A percentile compares a stretch with the other conserved stretches of the same genome.
Conservation (phyloP, 1,140 invertebrate species). For the Heliconius nattereri region DNA sequence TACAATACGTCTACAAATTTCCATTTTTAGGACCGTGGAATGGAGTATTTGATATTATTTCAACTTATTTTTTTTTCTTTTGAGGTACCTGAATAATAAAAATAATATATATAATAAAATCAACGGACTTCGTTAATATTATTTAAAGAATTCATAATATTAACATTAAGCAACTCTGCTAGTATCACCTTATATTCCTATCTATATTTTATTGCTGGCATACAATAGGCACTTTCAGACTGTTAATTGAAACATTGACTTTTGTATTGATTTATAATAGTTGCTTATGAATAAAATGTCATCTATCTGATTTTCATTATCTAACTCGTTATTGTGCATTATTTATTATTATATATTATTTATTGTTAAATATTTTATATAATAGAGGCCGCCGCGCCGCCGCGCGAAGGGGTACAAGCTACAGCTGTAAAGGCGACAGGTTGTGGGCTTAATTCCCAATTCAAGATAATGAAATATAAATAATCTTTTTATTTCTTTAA, state of each 20-base stretch:
- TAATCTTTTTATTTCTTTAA: no score
- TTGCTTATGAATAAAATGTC: constrained; percentile 16
- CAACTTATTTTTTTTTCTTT: no score
- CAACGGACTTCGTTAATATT: background rate
- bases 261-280: constrained; percentile 42
- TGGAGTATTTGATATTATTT: no score
- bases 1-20: no score
- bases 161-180: background rate
- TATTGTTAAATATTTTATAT: background rate
- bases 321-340: constrained; percentile 1
- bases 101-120: no score
- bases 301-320: constrained; percentile 5
- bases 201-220: constrained; percentile 11
- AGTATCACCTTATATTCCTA: background rate
- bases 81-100: no score
- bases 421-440: no score
- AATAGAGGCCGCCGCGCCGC: no score
- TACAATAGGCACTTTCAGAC: constrained; percentile 2
- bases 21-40: no score
- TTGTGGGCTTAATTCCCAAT: no score
- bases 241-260: constrained; percentile 42
- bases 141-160: background rate
- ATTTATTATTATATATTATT: background rate
- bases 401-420: no score
- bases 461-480: no score